These are phyloP conservation scores for Chascanopsetta lugubris DNA, from an alignment of 2,113 vertebrate genomes.

Conservation along the genomic window DNA sequence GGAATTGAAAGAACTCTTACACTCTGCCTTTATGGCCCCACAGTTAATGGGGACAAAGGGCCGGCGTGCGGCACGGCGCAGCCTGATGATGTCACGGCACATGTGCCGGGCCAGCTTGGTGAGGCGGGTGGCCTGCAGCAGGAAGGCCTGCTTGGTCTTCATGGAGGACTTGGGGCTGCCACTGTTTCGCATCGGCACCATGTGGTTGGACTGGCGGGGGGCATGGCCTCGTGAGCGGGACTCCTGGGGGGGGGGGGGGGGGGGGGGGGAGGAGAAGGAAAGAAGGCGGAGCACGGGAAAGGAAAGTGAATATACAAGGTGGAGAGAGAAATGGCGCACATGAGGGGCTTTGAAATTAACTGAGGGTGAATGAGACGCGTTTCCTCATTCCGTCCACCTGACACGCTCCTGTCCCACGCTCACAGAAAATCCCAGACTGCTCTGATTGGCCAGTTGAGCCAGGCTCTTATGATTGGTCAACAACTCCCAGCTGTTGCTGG, in stretches of 20 bases:
- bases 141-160: conserved; percentile 97
- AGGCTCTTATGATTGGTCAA: too few species aligned
- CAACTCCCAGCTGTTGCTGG: too few species aligned
- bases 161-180: conserved; percentile 95
- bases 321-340: not conserved
- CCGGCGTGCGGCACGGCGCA: conserved; percentile 95
- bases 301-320: not conserved
- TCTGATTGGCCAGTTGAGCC: too few species aligned
- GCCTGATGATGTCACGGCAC: conserved; percentile 95
- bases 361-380: too few species aligned
- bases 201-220: conserved; percentile 91
- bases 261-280: not conserved
- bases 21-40: conserved; percentile 99
- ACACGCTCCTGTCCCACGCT: too few species aligned
- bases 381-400: too few species aligned
- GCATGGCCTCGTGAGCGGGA: conserved; percentile 86
- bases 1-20: conserved; percentile 99
- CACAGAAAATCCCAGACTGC: too few species aligned
- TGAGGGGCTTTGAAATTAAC: too few species aligned
- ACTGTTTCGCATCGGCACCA: conserved; percentile 91
- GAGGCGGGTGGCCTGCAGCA: conserved; percentile 94
- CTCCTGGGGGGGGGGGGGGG: too few species aligned
- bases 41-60: conserved; percentile 99
- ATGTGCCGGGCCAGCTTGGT: conserved; percentile 98
- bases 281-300: not conserved